Base-by-base conservation (phyloP, 2,888 invertebrate species). In the Allophyes oxyacanthae region DNA sequence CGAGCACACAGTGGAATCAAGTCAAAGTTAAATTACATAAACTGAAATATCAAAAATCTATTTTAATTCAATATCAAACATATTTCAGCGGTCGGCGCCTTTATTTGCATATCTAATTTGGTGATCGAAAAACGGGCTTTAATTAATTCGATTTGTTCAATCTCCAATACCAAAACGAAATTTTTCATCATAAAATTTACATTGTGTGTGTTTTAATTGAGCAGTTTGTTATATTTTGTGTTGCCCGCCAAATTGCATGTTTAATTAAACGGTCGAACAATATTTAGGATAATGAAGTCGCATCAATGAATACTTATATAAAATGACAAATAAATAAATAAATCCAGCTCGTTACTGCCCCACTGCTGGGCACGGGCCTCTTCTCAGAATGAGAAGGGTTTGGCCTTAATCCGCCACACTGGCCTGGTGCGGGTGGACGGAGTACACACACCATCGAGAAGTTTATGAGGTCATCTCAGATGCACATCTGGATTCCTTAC, bases 161-260 rank as follows among this genome's bases (percentile, higher is more conserved):
- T 60, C 37, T 42, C 41, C 15, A 30, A 15, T 15, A 55, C 57
- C 61, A 58, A 59, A 36, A 49, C 43, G 59, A 64, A 54, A 61
- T 52, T 55, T 64, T 73, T 60, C 63, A 60, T 57, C 52, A 56
- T 50, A 63, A 57, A 66, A 62, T 63, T 50, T n/a, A 58, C 57
- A 55, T 59, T 64, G 54, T 49, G 20, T 49, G 20, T 44, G 50
- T 64, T 64, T 40, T 52, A 72, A 56, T 65, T 51, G 38, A 64
- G 46, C 62, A 71, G 63, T 54, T 55, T 44, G 60, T 52, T 54
- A 53, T 51, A 50, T 73, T 74, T 69, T 68, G 56, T 61, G 52
- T 55, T 45, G 20, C 30, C 25, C 37, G 41, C 54, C 44, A 51
- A 64, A 64, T 58, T 62, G 44, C 13, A 55, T 51, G 48, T 59